Evolutionary conservation across 1,140 invertebrate species (phyloP).

Genomic region (Chymomyza costata): DNA sequence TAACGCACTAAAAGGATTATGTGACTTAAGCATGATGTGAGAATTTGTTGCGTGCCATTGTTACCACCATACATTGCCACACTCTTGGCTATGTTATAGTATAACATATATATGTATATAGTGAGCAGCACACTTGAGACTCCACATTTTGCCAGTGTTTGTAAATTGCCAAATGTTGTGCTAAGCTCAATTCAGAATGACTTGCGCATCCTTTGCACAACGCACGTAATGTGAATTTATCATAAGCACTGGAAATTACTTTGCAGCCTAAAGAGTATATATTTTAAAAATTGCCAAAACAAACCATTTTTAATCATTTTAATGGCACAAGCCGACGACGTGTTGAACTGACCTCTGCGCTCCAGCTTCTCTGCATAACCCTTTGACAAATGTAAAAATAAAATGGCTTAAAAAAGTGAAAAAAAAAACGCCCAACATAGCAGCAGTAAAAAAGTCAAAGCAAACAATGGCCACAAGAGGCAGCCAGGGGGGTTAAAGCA

Average conservation of each 20-base stretch:
- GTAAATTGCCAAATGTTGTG: conserved; percentile 49
- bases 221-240: conserved; percentile 60
- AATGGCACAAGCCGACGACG: conserved; percentile 38
- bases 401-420: no score
- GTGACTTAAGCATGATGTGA: conserved; percentile 67
- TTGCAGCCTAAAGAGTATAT: conserved; percentile 16
- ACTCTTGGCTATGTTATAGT: conserved; percentile 29
- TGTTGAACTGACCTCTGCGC: conserved; percentile 24
- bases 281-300: conserved; percentile 35
- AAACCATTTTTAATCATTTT: conserved; percentile 37
- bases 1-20: conserved; percentile 67
- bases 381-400: background rate
- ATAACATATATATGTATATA: no score
- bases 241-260: conserved; percentile 28
- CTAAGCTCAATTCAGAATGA: background rate
- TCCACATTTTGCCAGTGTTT: conserved; percentile 10
- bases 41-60: conserved; percentile 57
- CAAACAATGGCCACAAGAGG: background rate
- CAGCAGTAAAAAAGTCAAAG: background rate
- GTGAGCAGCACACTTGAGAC: no score
- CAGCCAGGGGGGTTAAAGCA: no score
- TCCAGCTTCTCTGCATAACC: background rate
- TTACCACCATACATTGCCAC: conserved; percentile 10
- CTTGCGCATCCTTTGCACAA: conserved; percentile 16
- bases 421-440: background rate